phyloP scores from a whole-genome alignment of 2,888 invertebrate genomes.

The Hydroisotoma schaefferi region DNA sequence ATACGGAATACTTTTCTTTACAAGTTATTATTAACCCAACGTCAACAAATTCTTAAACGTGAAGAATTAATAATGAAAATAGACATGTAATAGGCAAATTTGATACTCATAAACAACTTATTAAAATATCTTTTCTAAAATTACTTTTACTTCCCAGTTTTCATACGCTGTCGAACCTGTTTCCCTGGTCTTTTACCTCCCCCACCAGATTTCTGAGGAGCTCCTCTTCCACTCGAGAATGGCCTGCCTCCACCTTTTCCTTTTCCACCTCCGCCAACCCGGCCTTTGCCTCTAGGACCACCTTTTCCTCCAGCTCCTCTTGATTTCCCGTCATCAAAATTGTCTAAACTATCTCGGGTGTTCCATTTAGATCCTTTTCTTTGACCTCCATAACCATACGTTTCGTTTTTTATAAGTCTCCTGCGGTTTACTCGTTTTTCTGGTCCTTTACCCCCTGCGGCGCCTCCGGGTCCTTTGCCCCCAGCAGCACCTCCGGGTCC shows the following conservation, averaged over 20 bases:
- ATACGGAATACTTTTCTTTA: no score
- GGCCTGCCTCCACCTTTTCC: slow-evolving; percentile 6
- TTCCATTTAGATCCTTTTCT: slow-evolving; percentile 43
- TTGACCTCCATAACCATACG: slow-evolving; percentile 43
- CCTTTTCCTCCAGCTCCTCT: not conserved
- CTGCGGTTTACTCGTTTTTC: slow-evolving; percentile 28
- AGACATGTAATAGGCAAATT: no score
- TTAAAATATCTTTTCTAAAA: no score
- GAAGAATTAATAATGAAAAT: no score
- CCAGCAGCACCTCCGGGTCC: slow-evolving; percentile 1
- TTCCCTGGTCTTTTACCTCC: no score
- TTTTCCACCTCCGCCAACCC: not conserved
- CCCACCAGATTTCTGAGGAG: slow-evolving; percentile 2
- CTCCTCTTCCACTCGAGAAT: slow-evolving; percentile 1
- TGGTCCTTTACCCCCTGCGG: slow-evolving; percentile 7
- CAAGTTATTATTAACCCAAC: no score
- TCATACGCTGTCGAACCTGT: no score
- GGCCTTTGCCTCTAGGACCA: slow-evolving; percentile 10
- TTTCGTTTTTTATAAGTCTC: slow-evolving; percentile 41
- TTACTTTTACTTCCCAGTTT: no score
- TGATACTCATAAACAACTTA: no score
- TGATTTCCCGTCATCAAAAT: slow-evolving; percentile 24
- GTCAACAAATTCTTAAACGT: no score
- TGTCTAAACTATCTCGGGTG: slow-evolving; percentile 44
- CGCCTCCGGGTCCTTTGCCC: slow-evolving; percentile 1